phyloP scores from a whole-genome alignment of 2,888 invertebrate species.

The Drosophila incognita region DNA sequence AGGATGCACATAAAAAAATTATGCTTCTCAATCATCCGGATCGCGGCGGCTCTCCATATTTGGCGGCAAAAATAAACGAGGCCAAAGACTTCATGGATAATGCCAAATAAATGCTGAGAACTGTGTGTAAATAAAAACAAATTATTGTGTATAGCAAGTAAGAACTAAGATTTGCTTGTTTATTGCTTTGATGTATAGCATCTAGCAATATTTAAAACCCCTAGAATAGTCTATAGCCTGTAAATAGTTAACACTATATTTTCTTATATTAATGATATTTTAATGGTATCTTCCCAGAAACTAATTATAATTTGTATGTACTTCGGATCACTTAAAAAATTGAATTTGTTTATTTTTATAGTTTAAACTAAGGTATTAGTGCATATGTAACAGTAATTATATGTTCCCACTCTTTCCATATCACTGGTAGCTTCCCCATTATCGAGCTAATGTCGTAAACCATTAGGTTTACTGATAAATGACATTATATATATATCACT shows the following conservation, averaged over 20 bases:
- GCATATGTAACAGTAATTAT: neutral
- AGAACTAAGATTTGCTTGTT: slow-evolving; percentile 14
- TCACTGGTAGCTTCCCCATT: neutral
- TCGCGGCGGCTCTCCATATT: slow-evolving; percentile 97
- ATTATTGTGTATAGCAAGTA: slow-evolving; percentile 34
- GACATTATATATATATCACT: neutral
- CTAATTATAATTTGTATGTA: neutral
- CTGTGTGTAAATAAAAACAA: slow-evolving; percentile 54
- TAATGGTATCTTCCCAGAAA: neutral
- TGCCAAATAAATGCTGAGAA: slow-evolving; percentile 51
- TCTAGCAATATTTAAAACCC: neutral
- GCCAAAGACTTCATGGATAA: slow-evolving; percentile 96
- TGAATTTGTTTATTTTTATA: neutral
- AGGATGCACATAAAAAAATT: slow-evolving; percentile 96
- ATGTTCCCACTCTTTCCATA: too few species aligned
- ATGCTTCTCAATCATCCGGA: slow-evolving; percentile 99
- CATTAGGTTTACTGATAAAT: slow-evolving; percentile 30
- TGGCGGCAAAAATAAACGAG: slow-evolving; percentile 99
- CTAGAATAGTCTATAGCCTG: neutral
- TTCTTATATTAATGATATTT: neutral
- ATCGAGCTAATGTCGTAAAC: slow-evolving; percentile 18
- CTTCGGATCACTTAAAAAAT: neutral
- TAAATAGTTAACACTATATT: neutral
- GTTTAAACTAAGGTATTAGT: neutral
- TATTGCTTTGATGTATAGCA: neutral